These are phyloP conservation scores for Porites lobata DNA, from an alignment of 92 coral and sea anemone species.

Conservation along the genomic window DNA sequence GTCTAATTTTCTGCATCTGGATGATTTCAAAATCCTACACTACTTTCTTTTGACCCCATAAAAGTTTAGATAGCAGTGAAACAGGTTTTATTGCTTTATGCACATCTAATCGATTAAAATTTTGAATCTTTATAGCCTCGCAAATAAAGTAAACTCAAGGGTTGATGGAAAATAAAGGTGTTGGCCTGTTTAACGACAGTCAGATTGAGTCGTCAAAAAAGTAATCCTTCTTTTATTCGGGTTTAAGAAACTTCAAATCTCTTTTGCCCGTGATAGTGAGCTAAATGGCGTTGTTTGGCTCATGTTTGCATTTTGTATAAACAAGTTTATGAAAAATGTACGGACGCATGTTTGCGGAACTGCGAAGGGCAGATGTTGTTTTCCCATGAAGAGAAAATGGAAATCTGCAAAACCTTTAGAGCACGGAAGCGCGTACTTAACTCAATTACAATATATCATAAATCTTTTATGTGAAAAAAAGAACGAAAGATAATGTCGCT, in stretches of 20 bases:
- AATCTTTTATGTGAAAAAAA: slow-evolving; percentile 78
- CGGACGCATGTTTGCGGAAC: slow-evolving; percentile 74
- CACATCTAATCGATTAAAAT: neutral
- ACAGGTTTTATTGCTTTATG: slow-evolving; percentile 23
- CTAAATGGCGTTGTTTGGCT: slow-evolving; percentile 67
- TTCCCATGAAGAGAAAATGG: slow-evolving; percentile 82
- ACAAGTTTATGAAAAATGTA: slow-evolving; percentile 82
- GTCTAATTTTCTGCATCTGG: slow-evolving; percentile 15
- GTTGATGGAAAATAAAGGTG: neutral
- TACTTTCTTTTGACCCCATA: slow-evolving; percentile 18
- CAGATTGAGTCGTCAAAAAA: slow-evolving; percentile 31
- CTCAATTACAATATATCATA: slow-evolving; percentile 79
- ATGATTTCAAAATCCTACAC: slow-evolving; percentile 16
- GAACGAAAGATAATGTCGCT: slow-evolving; percentile 45
- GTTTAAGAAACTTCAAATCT: slow-evolving; percentile 34
- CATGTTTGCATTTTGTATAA: slow-evolving; percentile 88
- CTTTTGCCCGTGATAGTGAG: slow-evolving; percentile 37
- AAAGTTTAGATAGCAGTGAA: slow-evolving; percentile 17
- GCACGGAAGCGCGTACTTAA: slow-evolving; percentile 70
- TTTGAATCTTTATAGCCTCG: neutral
- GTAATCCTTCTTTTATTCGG: slow-evolving; percentile 30
- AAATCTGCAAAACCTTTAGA: slow-evolving; percentile 54
- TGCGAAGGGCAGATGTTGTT: slow-evolving; percentile 68
- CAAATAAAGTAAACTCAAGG: neutral
- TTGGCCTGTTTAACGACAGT: neutral